Base-by-base conservation (phyloP, 1,140 invertebrate genomes). In the Calliphora vicina region DNA sequence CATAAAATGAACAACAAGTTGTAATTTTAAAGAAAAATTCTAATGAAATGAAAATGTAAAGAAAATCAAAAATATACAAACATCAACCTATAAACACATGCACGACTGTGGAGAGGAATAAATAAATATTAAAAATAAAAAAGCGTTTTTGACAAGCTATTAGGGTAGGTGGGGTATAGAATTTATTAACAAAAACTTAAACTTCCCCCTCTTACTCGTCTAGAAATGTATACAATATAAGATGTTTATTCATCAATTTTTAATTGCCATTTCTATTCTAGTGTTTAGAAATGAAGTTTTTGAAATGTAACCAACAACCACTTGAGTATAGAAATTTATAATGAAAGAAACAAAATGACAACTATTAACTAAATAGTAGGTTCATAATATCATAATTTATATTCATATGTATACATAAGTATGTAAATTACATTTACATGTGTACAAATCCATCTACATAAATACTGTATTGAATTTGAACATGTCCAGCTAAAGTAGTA, bases 1-100 rank as follows among this genome's bases (percentile, higher is more conserved):
- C 35, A 67, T 23, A 67, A 67, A 67, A 67, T 67, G 61, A 67
- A 67, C 61, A 67, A 67, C 61, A 67, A 67, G 61, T 20, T 67
- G 61, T 20, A 23, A 67, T 23, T 67, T 23, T 67, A 20, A 67
- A 67, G 8, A 20, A 67, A 57, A 23, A 67, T 23, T 23, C 17
- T 67, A 67, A 20, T 10, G 20, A 67, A 67, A 67, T 67, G 8
- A 67, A 67, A 67, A 67, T 0, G 2, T 2, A 67, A 57, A 57
- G 0, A 17, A 57, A 67, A 67, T 23, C 15, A 57, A 57, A 57
- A 57, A n/a, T 57, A 17, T 57, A 57, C 17, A n/a, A 57, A 57
- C 4, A 35, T 35, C 35, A 35, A 35, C 10, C 6, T 35, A 35
- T 35, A 35, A 35, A 35, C 10, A 35, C 35, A 35, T 10, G 10